Evolutionary conservation across 2,113 vertebrate genomes (phyloP), one percentile per base, ranked within the genome.

Genomic region (Rhizomys pruinosus): DNA sequence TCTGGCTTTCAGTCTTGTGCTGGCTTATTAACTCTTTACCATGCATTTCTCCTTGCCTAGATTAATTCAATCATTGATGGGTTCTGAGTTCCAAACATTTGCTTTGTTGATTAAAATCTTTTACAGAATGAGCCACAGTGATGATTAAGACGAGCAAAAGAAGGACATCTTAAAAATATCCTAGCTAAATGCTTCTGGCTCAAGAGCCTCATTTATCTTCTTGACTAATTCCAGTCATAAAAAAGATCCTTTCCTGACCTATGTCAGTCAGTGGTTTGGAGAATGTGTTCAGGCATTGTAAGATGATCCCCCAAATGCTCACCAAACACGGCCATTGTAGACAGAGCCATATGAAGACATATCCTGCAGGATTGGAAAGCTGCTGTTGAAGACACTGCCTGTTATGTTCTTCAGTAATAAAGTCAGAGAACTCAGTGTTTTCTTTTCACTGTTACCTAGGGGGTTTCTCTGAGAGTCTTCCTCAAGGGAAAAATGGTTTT

Each of bases 401-500:
- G 6, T 63, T 89, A 66, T 52, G 37, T 81, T 89, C 63, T 57
- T 88, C 88, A 92, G 23, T 68, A 91, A 96, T 85, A 94, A 87
- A 93, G 52, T 92, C n/a, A 27, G 29, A 95, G 87, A 89, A 94
- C 25, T 89, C 81, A 72, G 25, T 34, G 37, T 82, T 94, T 96
- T 94, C 87, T 87, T 91, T 96, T 95, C 74, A 93, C 88, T 80
- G 44, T 69, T 95, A 91, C 88, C 88, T 87, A 59, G 90, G 73
- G 93, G 96, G 61, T 94, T 89, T 93, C 87, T 93, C 32, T 63
- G 64, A 94, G 47, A 77, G 63, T 71, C 59, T 92, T 72, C 64
- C 93, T 93, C 74, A 96, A n/a, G n/a, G n/a, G 84, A 68, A 86
- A 96, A 61, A 78, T 47, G 20, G 15, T 88, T 96, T 96, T 93